Evolutionary conservation across 2,797 vertebrate species (phyloP).

Genomic region (Ficedula albicollis): DNA sequence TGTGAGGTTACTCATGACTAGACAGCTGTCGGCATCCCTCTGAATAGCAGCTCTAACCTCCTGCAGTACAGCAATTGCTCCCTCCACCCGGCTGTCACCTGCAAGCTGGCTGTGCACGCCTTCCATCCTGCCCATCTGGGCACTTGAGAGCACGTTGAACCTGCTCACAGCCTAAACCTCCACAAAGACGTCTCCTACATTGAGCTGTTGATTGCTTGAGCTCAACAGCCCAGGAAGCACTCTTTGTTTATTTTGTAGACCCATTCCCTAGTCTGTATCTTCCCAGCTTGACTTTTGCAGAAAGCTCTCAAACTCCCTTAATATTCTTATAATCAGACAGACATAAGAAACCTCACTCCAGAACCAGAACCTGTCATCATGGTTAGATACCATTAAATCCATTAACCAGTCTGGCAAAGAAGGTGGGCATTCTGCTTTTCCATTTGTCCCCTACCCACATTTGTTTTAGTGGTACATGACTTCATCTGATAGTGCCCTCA

Average conservation of each 20-base stretch:
- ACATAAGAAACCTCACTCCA: neutral
- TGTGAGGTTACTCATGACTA: neutral
- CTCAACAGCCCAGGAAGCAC: neutral
- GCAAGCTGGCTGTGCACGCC: neutral
- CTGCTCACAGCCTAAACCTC: neutral
- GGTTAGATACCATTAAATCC: neutral
- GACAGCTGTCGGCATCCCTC: neutral
- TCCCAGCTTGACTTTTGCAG: neutral
- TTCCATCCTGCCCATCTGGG: neutral
- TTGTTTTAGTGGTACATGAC: neutral
- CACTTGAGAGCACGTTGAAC: neutral
- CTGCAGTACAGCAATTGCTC: neutral
- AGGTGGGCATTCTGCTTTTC: neutral
- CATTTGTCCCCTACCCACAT: neutral
- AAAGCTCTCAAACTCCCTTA: neutral
- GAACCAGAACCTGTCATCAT: neutral
- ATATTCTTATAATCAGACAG: neutral
- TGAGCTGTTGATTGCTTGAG: rapidly evolving
- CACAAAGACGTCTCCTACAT: neutral
- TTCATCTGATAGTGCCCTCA: neutral
- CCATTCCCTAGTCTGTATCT: neutral
- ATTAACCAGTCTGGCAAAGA: neutral
- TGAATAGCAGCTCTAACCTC: neutral
- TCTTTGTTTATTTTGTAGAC: neutral
- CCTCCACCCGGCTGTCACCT: neutral